These are phyloP conservation scores for Dendrolimus houi DNA, from an alignment of 2,888 invertebrate genomes.

Conservation along the genomic window DNA sequence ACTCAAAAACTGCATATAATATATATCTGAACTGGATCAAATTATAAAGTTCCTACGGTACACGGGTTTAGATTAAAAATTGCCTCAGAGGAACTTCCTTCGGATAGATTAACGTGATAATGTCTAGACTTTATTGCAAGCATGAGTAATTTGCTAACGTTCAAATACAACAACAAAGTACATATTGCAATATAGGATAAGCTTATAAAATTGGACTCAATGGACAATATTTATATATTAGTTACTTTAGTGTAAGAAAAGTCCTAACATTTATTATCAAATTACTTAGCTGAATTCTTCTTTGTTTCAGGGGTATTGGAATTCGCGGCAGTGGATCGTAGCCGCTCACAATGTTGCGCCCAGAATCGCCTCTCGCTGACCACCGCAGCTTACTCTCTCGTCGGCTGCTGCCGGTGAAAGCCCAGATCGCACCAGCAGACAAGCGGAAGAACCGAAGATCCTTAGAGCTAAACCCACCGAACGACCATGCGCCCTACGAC, in stretches of 20 bases:
- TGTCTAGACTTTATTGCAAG: no score
- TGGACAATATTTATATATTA: no score
- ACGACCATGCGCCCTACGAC: slow-evolving; percentile 57
- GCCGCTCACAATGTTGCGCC: slow-evolving; percentile 67
- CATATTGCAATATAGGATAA: no score
- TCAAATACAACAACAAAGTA: no score
- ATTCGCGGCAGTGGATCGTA: slow-evolving; percentile 45
- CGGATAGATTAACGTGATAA: neutral
- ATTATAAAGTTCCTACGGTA: neutral
- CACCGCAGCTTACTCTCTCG: slow-evolving; percentile 69
- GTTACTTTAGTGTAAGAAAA: no score
- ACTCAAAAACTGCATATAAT: neutral
- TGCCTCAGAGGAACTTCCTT: neutral
- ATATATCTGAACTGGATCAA: neutral
- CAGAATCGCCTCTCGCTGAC: slow-evolving; percentile 73
- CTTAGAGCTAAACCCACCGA: slow-evolving; percentile 64
- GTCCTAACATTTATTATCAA: no score
- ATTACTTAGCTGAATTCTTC: slow-evolving; percentile 4
- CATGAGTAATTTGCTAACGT: no score
- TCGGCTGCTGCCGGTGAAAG: slow-evolving; percentile 62
- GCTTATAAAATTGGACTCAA: no score
- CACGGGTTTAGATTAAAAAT: neutral
- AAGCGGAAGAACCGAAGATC: slow-evolving; percentile 66
- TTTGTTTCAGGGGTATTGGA: slow-evolving; percentile 57
- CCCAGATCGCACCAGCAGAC: slow-evolving; percentile 64